Base-by-base conservation (phyloP, 2,113 vertebrate species). In the Brachypodius melanocephalos region DNA sequence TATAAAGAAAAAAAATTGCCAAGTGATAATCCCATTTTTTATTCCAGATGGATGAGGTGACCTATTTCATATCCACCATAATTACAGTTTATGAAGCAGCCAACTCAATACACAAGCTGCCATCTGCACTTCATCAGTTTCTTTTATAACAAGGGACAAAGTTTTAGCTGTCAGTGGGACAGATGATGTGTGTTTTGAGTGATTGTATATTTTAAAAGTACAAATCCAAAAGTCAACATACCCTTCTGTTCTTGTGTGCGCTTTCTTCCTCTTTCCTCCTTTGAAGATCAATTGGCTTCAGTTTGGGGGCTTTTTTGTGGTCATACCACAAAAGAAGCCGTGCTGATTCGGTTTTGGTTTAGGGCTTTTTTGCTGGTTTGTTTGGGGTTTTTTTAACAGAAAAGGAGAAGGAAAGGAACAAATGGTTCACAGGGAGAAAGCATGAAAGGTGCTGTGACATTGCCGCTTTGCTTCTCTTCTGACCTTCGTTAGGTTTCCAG, bases 11-110 rank as follows among this genome's bases (percentile, higher is more conserved):
- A 74, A 63, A 57, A 90, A 78, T 42, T 65, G 22, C 58, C 32
- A 54, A 90, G 46, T 66, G 72, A 66, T 88, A 91, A 85, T 90
- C 49, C 45, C 48, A 31, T 51, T 89, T 93, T 89, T 90, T 95
- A 78, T 95, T 95, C 80, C 93, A 95, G 52, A 95, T 88, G 54
- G 79, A 84, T 93, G 84, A 95, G 76, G 80, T 93, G 91, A 92
- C 89, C 79, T 63, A 4, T 85, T 94, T 91, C 42, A 14, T 40
- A 78, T 87, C 86, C 55, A 42, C 92, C 40, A 26, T 86, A 89
- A 89, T 88, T 88, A 48, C 43, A 68, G 76, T 77, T 84, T 48
- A 67, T 61, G 86, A 89, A 95, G 80, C 52, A 84, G 89, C 52
- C 84, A 87, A 5, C 69, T 71, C 52, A 43, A 31, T 81, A 59